Conservation (phyloP, 2,113 vertebrate genomes). For the Protobothrops flavoviridis region DNA sequence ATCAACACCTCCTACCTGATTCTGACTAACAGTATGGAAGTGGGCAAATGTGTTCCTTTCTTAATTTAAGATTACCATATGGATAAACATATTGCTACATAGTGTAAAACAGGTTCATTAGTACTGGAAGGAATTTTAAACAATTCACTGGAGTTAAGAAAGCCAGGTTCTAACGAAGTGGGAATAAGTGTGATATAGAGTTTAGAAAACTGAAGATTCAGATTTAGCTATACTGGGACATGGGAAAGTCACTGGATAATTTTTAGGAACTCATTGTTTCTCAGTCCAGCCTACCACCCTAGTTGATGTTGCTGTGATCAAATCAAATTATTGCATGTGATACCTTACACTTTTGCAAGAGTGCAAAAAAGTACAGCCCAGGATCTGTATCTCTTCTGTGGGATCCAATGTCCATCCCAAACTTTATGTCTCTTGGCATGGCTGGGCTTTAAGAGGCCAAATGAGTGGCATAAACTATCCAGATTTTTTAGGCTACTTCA, state of each 20-base stretch:
- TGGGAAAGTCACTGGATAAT: neutral
- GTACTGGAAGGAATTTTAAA: neutral
- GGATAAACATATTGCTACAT: neutral
- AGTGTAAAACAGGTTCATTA: neutral
- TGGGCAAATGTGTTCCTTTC: slow-evolving; percentile 13
- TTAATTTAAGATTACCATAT: slow-evolving; percentile 19
- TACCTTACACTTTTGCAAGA: neutral
- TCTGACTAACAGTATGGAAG: neutral
- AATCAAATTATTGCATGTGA: neutral
- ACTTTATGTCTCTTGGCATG: neutral
- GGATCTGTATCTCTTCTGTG: neutral
- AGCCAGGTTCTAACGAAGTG: neutral
- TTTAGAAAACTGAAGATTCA: neutral
- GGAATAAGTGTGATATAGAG: neutral
- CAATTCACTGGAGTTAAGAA: neutral
- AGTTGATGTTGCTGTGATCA: neutral
- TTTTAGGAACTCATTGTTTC: neutral
- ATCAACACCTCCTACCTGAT: slow-evolving; percentile 7
- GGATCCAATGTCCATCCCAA: neutral
- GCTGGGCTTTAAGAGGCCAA: neutral
- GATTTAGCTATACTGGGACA: neutral
- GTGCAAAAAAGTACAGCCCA: neutral
- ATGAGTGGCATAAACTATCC: neutral
- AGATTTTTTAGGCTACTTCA: neutral
- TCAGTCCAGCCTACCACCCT: neutral